Percentiles rank a stretch among this genome's conserved stretches.
Conservation (phyloP, 2,888 invertebrate genomes). For the Chirona hameri region DNA sequence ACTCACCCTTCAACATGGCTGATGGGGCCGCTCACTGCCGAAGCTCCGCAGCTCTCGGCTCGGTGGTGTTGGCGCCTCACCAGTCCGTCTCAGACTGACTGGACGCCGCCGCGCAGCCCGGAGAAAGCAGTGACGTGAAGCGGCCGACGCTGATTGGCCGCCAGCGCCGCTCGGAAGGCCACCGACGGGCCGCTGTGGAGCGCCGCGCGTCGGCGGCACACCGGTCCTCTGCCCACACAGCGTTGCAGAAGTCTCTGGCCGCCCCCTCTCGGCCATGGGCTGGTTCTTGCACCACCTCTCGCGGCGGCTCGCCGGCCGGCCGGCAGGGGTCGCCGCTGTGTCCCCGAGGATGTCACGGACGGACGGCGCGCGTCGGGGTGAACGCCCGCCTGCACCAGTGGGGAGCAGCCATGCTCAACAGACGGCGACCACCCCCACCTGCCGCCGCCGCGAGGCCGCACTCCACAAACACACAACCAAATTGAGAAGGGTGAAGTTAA, state of each 20-base stretch:
- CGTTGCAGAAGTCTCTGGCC: background rate
- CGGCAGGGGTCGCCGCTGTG: background rate
- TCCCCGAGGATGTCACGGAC: background rate
- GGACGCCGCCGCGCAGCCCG: background rate
- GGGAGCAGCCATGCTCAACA: too few relatives aligned
- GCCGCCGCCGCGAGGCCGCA: background rate
- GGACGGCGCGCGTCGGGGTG: background rate
- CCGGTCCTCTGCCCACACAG: constrained; percentile 30
- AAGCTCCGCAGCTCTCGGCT: background rate
- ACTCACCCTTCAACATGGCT: constrained; percentile 28
- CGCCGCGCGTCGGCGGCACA: background rate
- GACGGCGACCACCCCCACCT: background rate
- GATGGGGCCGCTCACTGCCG: background rate
- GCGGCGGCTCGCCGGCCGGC: background rate
- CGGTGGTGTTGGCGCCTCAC: background rate
- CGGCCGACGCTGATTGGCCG: background rate
- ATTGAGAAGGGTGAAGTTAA: too few relatives aligned
- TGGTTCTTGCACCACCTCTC: constrained; percentile 13
- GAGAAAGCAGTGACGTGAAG: constrained; percentile 4
- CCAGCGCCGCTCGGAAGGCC: background rate
- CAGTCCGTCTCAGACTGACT: constrained; percentile 23
- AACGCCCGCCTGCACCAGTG: background rate
- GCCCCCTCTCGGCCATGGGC: constrained; percentile 22
- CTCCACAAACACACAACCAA: too few relatives aligned
- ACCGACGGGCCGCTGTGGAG: background rate